These are phyloP conservation scores for Thymallus thymallus DNA, from an alignment of 2,113 vertebrate genomes.

Conservation along the genomic window DNA sequence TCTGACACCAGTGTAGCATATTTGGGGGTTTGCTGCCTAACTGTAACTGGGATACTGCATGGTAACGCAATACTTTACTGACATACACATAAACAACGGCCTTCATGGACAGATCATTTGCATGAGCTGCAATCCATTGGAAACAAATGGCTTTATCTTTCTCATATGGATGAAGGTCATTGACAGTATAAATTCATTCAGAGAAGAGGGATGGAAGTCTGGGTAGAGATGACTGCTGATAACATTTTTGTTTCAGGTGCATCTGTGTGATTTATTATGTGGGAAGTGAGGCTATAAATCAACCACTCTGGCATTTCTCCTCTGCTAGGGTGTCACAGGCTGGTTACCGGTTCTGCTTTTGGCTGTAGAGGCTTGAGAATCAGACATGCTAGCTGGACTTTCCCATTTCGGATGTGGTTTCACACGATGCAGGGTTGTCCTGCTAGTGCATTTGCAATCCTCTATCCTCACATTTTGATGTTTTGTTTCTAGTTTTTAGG, in stretches of 20 bases:
- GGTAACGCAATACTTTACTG: background rate
- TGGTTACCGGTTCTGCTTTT: background rate
- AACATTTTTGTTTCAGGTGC: conserved; percentile 37
- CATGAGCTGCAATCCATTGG: conserved; percentile 33
- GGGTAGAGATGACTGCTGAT: conserved; percentile 30
- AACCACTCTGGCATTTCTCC: conserved; percentile 3
- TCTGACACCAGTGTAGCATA: background rate
- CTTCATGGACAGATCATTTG: conserved; percentile 21
- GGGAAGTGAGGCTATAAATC: conserved; percentile 15
- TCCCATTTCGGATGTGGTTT: no score
- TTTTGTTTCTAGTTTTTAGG: no score
- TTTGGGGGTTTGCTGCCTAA: background rate
- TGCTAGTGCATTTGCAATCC: no score
- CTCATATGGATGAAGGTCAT: conserved; percentile 45
- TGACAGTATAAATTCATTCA: conserved; percentile 29
- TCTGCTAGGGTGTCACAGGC: background rate
- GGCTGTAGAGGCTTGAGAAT: no score
- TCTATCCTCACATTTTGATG: no score
- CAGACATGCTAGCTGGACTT: no score
- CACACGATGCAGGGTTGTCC: no score
- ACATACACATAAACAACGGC: background rate
- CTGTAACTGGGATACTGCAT: background rate
- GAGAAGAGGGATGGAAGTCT: conserved; percentile 32
- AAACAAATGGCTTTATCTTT: conserved; percentile 36
- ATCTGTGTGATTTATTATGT: conserved; percentile 42